These are phyloP conservation scores for Seriola quinqueradiata DNA, from an alignment of 2,113 vertebrate species.

Conservation along the genomic window DNA sequence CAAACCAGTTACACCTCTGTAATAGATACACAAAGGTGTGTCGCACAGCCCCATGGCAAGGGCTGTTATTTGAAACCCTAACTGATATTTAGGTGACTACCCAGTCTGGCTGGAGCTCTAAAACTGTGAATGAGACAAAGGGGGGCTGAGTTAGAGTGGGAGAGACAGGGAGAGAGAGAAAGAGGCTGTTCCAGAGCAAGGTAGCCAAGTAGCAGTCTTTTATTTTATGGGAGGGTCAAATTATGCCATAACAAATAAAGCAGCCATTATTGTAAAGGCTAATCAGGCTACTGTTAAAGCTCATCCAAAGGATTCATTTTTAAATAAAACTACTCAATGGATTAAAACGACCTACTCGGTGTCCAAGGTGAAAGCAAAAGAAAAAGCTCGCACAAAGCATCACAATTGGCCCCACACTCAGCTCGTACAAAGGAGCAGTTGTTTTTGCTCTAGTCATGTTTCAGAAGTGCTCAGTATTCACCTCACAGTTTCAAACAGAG, in stretches of 20 bases:
- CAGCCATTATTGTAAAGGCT: constrained; percentile 23
- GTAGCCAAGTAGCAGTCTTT: constrained; percentile 44
- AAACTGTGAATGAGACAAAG: constrained; percentile 74
- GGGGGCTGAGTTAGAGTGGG: constrained; percentile 38
- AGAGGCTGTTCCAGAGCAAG: constrained; percentile 38
- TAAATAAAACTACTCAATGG: constrained; percentile 41
- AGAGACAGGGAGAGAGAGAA: constrained; percentile 35
- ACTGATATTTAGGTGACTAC: constrained; percentile 78
- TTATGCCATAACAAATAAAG: constrained; percentile 53
- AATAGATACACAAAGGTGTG: constrained; percentile 82
- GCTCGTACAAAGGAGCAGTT: constrained; percentile 77
- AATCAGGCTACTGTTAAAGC: constrained; percentile 27
- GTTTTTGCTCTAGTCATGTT: constrained; percentile 81
- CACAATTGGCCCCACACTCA: constrained; percentile 62
- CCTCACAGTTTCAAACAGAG: constrained; percentile 77
- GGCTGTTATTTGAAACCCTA: constrained; percentile 81
- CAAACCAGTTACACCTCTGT: constrained; percentile 80
- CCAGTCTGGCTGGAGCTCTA: constrained; percentile 59
- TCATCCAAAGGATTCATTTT: constrained; percentile 32
- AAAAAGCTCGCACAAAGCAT: constrained; percentile 67
- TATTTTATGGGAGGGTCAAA: constrained; percentile 53
- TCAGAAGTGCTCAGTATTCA: constrained; percentile 80
- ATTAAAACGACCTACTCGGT: constrained; percentile 40
- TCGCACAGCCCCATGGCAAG: constrained; percentile 59
- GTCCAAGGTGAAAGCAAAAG: constrained; percentile 51